A percentile compares a stretch with the other conserved stretches of the same genome.
Evolutionary conservation across 2,888 invertebrate genomes (phyloP).

Genomic region (Epistrophe eligans): DNA sequence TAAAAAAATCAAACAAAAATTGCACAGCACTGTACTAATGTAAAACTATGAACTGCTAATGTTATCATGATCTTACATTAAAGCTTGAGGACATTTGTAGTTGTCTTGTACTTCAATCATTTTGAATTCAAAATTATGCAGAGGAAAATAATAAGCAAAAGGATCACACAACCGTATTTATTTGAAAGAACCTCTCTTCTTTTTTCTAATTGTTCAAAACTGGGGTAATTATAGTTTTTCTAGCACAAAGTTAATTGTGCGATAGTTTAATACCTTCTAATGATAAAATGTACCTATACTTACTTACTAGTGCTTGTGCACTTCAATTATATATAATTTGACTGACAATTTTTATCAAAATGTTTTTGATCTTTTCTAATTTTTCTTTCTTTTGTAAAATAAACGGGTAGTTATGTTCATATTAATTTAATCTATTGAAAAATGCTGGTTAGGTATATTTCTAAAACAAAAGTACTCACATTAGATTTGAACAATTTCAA

Average conservation of each 20-base stretch:
- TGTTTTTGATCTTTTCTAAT: conserved; percentile 12
- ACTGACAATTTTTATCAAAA: conserved; percentile 17
- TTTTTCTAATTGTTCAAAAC: background rate
- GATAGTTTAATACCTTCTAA: conserved; percentile 2
- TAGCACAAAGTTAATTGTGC: conserved; percentile 3
- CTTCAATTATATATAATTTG: conserved; percentile 30
- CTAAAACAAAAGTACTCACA: conserved; percentile 3
- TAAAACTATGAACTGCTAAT: background rate
- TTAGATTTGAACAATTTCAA: background rate
- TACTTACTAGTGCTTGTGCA: too few relatives aligned
- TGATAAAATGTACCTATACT: background rate
- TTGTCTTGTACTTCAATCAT: background rate
- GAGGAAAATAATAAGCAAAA: too few relatives aligned
- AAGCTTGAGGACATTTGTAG: background rate
- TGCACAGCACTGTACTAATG: background rate
- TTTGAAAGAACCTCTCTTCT: background rate
- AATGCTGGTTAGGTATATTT: background rate
- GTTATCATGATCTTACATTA: background rate
- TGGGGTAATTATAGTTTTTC: background rate
- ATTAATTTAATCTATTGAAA: background rate
- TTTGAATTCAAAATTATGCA: too few relatives aligned
- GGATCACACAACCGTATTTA: background rate
- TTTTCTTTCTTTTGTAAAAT: conserved; percentile 21
- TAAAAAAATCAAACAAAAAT: too few relatives aligned
- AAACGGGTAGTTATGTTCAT: conserved; percentile 4